phyloP scores from a whole-genome alignment of 64 coral and sea anemone genomes.

The Pocillopora damicornis region DNA sequence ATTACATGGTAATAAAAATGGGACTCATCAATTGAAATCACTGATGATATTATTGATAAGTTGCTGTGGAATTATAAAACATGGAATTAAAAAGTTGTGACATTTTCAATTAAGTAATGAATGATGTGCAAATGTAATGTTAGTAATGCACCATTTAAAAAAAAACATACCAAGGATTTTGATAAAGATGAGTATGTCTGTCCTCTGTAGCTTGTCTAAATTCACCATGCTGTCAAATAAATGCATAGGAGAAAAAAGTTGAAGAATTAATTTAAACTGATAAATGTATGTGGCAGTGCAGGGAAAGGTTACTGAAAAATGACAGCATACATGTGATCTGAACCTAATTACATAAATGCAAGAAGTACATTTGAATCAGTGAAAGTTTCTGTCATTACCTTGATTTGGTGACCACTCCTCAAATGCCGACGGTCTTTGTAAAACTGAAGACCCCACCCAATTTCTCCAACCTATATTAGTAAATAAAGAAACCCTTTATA shows the following conservation, averaged over 20 bases:
- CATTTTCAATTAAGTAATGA: no score
- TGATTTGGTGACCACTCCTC: constrained; percentile 94
- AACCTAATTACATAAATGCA: neutral
- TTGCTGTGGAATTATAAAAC: no score
- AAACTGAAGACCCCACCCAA: constrained; percentile 85
- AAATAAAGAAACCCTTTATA: neutral
- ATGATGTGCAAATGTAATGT: no score
- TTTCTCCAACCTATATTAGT: constrained; percentile 75
- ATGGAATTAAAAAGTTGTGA: no score
- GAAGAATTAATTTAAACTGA: no score
- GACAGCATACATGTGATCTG: neutral
- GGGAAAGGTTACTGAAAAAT: neutral
- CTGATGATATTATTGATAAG: no score
- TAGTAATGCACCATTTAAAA: neutral
- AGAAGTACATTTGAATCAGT: neutral
- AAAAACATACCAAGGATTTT: constrained; percentile 87
- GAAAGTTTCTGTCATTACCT: constrained; percentile 36
- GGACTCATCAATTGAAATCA: no score
- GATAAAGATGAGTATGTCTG: constrained; percentile 96
- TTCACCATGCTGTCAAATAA: constrained; percentile 72
- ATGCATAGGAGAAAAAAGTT: neutral
- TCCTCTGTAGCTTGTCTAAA: constrained; percentile 92
- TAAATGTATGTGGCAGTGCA: neutral
- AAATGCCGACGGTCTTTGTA: constrained; percentile 61
- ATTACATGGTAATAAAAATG: neutral